A percentile compares a stretch with the other conserved stretches of the same genome.
These are phyloP conservation scores for Phocoena phocoena DNA, from an alignment of 2,113 vertebrate genomes.

Conservation along the genomic window DNA sequence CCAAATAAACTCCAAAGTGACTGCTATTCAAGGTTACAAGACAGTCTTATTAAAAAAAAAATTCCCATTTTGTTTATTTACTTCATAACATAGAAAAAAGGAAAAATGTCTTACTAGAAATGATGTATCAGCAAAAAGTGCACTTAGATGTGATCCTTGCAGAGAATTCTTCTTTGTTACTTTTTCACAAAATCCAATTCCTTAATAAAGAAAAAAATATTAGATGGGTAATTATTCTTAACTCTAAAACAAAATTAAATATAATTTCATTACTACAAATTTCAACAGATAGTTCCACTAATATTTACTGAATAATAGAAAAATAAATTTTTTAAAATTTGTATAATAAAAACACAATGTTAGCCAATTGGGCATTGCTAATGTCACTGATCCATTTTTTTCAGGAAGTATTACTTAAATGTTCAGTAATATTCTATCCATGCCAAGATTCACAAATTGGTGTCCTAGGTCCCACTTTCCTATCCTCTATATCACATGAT, in stretches of 20 bases:
- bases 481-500: background rate
- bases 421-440: background rate
- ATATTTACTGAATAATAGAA: background rate
- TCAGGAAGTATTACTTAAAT: background rate
- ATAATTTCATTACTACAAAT: constrained; percentile 25
- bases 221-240: constrained; percentile 31
- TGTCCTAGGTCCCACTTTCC: background rate
- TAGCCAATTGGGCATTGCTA: background rate
- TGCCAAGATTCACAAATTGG: background rate
- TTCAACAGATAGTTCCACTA: background rate
- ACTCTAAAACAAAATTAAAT: constrained; percentile 27
- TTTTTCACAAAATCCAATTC: constrained; percentile 53
- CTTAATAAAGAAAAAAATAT: constrained; percentile 53
- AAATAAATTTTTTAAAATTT: constrained; percentile 17
- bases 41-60: background rate
- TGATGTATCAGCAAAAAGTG: constrained; percentile 45
- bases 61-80: constrained; percentile 27
- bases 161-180: constrained; percentile 45
- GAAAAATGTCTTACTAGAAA: constrained; percentile 64
- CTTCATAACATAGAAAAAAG: background rate
- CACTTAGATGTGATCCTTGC: constrained; percentile 42
- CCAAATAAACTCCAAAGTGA: constrained; percentile 14
- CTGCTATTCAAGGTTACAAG: background rate
- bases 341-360: constrained; percentile 27
- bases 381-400: background rate